Evolutionary conservation across 2,888 invertebrate genomes (phyloP).

Genomic region (Lithophane socia): DNA sequence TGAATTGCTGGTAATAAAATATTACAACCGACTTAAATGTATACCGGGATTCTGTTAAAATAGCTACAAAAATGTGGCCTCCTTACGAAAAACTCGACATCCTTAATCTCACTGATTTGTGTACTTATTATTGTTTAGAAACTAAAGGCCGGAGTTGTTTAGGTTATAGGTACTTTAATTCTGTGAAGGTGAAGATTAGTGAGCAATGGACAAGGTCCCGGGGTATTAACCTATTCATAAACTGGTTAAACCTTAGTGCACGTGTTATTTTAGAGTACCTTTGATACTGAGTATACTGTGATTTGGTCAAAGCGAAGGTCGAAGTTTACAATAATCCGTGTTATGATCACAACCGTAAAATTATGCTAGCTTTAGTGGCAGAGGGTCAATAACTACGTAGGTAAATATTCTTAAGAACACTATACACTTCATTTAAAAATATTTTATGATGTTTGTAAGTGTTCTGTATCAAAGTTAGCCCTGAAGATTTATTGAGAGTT

Average conservation of each 20-base stretch:
- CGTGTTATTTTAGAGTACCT: slow-evolving; percentile 66
- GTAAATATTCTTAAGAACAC: slow-evolving; percentile 26
- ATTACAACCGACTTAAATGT: slow-evolving; percentile 41
- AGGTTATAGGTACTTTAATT: slow-evolving; percentile 70
- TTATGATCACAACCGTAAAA: slow-evolving; percentile 40
- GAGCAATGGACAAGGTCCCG: slow-evolving; percentile 73
- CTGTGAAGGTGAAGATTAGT: slow-evolving; percentile 81
- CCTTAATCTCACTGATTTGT: slow-evolving; percentile 79
- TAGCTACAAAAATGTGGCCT: slow-evolving; percentile 64
- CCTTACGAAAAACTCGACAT: slow-evolving; percentile 71
- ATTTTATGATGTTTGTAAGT: slow-evolving; percentile 18
- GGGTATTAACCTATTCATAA: slow-evolving; percentile 74
- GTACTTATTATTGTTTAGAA: slow-evolving; percentile 77
- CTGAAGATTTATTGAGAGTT: slow-evolving; percentile 23
- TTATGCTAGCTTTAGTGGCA: slow-evolving; percentile 25
- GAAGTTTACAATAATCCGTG: slow-evolving; percentile 59
- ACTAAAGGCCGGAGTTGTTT: slow-evolving; percentile 77
- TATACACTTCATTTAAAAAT: slow-evolving; percentile 5
- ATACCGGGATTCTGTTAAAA: slow-evolving; percentile 42
- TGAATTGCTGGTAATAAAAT: slow-evolving; percentile 46
- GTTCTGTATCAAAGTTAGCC: slow-evolving; percentile 16
- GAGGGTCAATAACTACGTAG: slow-evolving; percentile 25
- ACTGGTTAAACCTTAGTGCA: slow-evolving; percentile 36
- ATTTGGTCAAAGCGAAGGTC: slow-evolving; percentile 70
- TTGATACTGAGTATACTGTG: slow-evolving; percentile 53